phyloP scores from a whole-genome alignment of 2,797 vertebrate species.

The Pogonophryne albipinna region DNA sequence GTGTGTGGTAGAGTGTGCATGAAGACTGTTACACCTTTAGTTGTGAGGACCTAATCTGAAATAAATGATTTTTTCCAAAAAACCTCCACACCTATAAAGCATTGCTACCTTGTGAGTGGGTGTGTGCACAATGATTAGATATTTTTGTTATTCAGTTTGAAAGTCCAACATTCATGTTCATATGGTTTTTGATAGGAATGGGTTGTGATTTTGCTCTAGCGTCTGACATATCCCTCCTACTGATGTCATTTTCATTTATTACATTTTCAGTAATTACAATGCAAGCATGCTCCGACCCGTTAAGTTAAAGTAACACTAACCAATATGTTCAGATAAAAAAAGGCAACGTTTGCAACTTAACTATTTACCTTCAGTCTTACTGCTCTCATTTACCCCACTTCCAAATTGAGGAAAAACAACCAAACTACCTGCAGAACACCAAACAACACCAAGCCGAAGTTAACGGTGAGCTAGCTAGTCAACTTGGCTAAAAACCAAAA shows the following conservation, averaged over 20 bases:
- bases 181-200: neutral
- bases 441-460: neutral
- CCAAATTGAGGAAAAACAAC: too few species aligned
- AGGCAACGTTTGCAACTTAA: too few species aligned
- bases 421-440: too few species aligned
- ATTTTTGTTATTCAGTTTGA: neutral
- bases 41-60: constrained; percentile 11
- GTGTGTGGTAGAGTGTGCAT: neutral
- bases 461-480: neutral
- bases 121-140: neutral
- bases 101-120: neutral
- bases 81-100: neutral
- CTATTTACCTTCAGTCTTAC: too few species aligned
- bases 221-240: neutral
- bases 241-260: neutral
- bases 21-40: neutral
- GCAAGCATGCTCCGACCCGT: neutral
- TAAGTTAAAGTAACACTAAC: neutral
- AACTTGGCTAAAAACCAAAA: neutral
- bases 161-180: neutral
- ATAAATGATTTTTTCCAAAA: neutral
- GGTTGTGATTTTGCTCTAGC: neutral
- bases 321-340: neutral
- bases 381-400: too few species aligned
- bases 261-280: neutral